Conservation (phyloP, 2,888 invertebrate species). For the Orthosia incerta region DNA sequence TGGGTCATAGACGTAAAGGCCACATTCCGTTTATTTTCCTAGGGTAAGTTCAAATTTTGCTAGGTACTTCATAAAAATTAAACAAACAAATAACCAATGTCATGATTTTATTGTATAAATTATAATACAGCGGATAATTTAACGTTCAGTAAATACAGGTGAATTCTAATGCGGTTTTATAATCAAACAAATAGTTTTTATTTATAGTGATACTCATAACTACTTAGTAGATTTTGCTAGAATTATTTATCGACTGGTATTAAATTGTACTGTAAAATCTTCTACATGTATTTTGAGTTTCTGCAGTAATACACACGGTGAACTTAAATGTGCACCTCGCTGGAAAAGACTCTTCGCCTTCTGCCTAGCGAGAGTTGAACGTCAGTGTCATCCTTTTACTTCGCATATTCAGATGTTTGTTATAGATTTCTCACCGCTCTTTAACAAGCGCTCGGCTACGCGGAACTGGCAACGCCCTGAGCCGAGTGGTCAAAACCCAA, state of each 20-base stretch:
- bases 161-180: slow-evolving; percentile 44
- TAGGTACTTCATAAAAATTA: slow-evolving; percentile 10
- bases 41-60: slow-evolving; percentile 1
- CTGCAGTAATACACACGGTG: no score
- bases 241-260: slow-evolving; percentile 25
- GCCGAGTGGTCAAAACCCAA: not conserved
- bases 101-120: slow-evolving; percentile 70
- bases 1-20: no score
- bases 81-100: slow-evolving; percentile 64
- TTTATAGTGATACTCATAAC: slow-evolving; percentile 12
- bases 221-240: slow-evolving; percentile 1
- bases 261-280: slow-evolving; percentile 22
- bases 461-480: not conserved
- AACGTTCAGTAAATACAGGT: slow-evolving; percentile 56
- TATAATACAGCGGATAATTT: slow-evolving; percentile 69
- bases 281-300: not conserved
- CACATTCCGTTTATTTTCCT: no score
- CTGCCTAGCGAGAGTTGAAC: no score
- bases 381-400: no score
- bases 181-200: slow-evolving; percentile 26
- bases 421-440: not conserved
- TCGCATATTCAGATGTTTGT: not conserved
- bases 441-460: not conserved
- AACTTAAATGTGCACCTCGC: no score
- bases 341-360: no score